A percentile compares a stretch with the other conserved stretches of the same genome.
phyloP scores from a whole-genome alignment of 1,140 invertebrate species.

The Drosophila repleta region DNA sequence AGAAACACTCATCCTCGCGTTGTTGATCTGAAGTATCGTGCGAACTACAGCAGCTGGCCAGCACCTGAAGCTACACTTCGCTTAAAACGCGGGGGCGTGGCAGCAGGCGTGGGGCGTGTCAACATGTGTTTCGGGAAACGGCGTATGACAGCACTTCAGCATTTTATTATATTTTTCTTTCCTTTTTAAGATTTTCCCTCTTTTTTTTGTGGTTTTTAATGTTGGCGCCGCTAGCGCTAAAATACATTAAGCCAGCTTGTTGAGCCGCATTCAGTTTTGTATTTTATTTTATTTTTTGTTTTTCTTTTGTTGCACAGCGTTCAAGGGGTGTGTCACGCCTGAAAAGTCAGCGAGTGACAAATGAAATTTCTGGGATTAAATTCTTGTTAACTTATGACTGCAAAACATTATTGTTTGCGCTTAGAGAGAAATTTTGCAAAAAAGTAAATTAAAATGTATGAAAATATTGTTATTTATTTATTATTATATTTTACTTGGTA shows the following conservation, averaged over 20 bases:
- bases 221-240: conserved; percentile 57
- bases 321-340: conserved; percentile 1
- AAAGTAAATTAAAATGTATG: not conserved
- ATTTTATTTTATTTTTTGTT: conserved; percentile 14
- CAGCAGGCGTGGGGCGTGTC: not conserved
- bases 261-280: conserved; percentile 29
- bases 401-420: not conserved
- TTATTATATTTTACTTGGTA: no score
- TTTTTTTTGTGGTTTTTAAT: conserved; percentile 46
- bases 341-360: conserved; percentile 20
- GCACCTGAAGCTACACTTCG: conserved; percentile 45
- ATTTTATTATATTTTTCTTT: conserved; percentile 33
- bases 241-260: conserved; percentile 69
- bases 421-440: no score
- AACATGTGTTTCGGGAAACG: conserved; percentile 15
- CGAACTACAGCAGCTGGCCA: conserved; percentile 31
- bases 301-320: not conserved
- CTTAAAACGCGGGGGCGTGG: conserved; percentile 1
- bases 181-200: conserved; percentile 7
- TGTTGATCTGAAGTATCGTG: conserved; percentile 34
- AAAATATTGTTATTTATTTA: not conserved
- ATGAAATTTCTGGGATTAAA: conserved; percentile 8
- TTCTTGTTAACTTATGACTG: conserved; percentile 6
- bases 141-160: conserved; percentile 18
- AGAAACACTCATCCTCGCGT: not conserved